phyloP scores from a whole-genome alignment of 2,797 vertebrate species.

The Takifugu ocellatus region DNA sequence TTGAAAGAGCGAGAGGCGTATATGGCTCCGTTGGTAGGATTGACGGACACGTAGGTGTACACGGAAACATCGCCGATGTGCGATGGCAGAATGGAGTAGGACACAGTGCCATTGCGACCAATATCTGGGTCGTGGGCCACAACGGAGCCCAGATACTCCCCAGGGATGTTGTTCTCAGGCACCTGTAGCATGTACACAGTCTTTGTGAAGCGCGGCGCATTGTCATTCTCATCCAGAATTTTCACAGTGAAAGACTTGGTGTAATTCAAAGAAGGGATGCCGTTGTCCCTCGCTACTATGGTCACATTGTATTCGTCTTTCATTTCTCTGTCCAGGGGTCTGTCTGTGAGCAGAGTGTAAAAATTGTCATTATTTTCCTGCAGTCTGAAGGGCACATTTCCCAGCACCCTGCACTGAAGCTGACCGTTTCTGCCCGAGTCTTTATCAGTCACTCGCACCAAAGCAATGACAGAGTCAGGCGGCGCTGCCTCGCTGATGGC shows the following conservation, averaged over 20 bases:
- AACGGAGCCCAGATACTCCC: slow-evolving; percentile 94
- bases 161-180: slow-evolving; percentile 97
- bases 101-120: slow-evolving; percentile 94
- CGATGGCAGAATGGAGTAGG: slow-evolving; percentile 91
- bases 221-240: slow-evolving; percentile 96
- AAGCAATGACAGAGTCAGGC: slow-evolving; percentile 92
- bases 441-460: slow-evolving; percentile 94
- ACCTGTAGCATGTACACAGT: slow-evolving; percentile 91
- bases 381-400: slow-evolving; percentile 89
- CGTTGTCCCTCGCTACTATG: slow-evolving; percentile 93
- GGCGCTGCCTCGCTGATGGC: slow-evolving; percentile 96
- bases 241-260: slow-evolving; percentile 94
- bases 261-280: slow-evolving; percentile 91
- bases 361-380: slow-evolving; percentile 98
- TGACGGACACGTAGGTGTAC: slow-evolving; percentile 95
- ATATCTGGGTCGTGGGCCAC: slow-evolving; percentile 95
- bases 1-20: slow-evolving; percentile 97
- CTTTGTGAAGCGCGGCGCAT: slow-evolving; percentile 94
- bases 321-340: slow-evolving; percentile 90
- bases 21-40: slow-evolving; percentile 98
- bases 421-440: slow-evolving; percentile 95
- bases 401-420: slow-evolving; percentile 92
- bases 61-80: slow-evolving; percentile 95
- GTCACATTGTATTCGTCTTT: slow-evolving; percentile 97
- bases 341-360: slow-evolving; percentile 93